Evolutionary conservation across 2,797 vertebrate species (phyloP).

Genomic region (Euthynnus affinis): DNA sequence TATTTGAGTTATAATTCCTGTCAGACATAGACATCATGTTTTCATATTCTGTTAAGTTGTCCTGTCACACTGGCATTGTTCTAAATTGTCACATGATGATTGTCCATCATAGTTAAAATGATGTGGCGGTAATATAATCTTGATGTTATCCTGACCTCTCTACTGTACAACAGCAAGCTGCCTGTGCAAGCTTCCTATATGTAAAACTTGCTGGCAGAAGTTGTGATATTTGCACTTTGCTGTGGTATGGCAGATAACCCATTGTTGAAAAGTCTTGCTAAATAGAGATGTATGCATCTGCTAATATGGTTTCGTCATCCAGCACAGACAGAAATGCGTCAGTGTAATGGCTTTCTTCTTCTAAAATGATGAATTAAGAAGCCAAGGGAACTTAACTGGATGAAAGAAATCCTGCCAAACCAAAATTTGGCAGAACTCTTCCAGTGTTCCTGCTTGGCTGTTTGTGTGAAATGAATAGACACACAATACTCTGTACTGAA

Average conservation of each 20-base stretch:
- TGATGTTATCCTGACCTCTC: not conserved
- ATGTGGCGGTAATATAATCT: not conserved
- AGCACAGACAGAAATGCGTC: not conserved
- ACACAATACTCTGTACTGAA: not conserved
- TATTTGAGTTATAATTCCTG: slow-evolving; percentile 13
- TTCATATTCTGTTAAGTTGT: slow-evolving; percentile 14
- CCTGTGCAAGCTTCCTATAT: not conserved
- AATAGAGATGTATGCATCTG: not conserved
- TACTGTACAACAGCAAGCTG: not conserved
- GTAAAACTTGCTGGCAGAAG: not conserved
- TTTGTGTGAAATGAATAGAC: not conserved
- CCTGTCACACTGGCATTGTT: not conserved
- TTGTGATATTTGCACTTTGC: not conserved
- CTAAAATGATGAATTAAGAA: not conserved
- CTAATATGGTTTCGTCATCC: not conserved
- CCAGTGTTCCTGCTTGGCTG: not conserved
- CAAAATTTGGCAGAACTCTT: not conserved
- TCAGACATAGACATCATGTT: slow-evolving; percentile 12
- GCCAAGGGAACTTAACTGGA: not conserved
- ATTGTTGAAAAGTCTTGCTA: not conserved
- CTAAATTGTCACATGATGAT: slow-evolving; percentile 7
- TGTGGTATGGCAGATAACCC: not conserved
- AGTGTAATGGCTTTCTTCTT: not conserved
- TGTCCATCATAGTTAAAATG: not conserved
- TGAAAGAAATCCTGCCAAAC: not conserved